These are phyloP conservation scores for Heliangelus exortis DNA, from an alignment of 2,797 vertebrate genomes.

Conservation along the genomic window DNA sequence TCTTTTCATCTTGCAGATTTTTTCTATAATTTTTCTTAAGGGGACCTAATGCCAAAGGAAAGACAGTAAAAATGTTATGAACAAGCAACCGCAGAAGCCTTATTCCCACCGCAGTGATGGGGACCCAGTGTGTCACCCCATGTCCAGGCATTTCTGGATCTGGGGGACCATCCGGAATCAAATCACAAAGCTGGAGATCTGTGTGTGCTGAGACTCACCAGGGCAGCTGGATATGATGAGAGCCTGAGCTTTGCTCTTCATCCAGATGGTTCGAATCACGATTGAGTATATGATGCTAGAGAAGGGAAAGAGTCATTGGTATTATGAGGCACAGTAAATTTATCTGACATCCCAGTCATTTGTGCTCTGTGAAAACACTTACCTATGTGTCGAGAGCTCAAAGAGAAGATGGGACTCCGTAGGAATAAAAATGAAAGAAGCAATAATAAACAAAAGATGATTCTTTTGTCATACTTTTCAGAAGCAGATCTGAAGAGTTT, in stretches of 20 bases:
- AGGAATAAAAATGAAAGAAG: neutral
- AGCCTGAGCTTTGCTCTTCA: conserved; percentile 78
- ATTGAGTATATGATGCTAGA: conserved; percentile 77
- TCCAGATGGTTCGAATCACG: conserved; percentile 82
- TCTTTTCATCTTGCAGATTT: neutral
- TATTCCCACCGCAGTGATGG: neutral
- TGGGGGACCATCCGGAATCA: fast-evolving
- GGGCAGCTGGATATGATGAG: conserved; percentile 74
- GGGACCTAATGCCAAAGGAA: neutral
- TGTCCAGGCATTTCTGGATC: neutral
- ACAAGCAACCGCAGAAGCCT: neutral
- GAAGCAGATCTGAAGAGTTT: neutral
- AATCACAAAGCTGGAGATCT: neutral
- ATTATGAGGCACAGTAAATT: neutral
- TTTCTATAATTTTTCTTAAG: neutral
- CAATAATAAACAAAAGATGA: neutral
- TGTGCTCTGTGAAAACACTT: neutral
- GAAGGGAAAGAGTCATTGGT: neutral
- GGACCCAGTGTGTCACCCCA: fast-evolving
- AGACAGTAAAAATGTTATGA: neutral
- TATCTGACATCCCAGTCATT: neutral
- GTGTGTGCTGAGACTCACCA: conserved; percentile 64
- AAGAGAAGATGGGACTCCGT: neutral
- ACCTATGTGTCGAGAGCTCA: neutral
- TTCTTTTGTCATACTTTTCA: neutral